These are phyloP conservation scores for Pammene aurita DNA, from an alignment of 2,888 invertebrate genomes.

Conservation along the genomic window DNA sequence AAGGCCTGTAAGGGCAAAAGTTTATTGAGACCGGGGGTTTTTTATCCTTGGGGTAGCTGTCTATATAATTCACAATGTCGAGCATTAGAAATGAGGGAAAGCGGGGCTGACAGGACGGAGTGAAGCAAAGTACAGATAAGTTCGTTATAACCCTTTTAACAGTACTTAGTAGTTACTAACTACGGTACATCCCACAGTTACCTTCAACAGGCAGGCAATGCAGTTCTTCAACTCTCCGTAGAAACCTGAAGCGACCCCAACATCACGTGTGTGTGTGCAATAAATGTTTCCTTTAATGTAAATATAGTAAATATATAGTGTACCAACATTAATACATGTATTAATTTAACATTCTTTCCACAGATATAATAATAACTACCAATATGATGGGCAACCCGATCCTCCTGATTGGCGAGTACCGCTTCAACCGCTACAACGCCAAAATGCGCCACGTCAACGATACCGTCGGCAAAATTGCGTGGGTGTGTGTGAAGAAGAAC, in stretches of 20 bases:
- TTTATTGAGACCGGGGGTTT: too few relatives aligned
- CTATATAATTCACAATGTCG: too few relatives aligned
- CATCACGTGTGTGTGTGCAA: conserved; percentile 54
- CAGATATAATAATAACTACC: conserved; percentile 9
- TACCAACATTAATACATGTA: too few relatives aligned
- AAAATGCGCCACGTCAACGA: not conserved
- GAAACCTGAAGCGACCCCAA: conserved; percentile 47
- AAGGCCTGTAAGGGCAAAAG: too few relatives aligned
- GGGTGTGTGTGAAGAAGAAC: conserved; percentile 46
- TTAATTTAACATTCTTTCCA: not conserved
- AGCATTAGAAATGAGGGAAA: too few relatives aligned
- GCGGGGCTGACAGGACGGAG: too few relatives aligned
- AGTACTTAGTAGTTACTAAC: not conserved
- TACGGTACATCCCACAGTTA: not conserved
- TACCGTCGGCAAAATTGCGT: conserved; percentile 11
- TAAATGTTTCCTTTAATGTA: too few relatives aligned
- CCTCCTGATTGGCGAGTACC: conserved; percentile 11
- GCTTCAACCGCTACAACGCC: conserved; percentile 21
- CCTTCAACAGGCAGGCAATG: conserved; percentile 19
- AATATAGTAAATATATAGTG: too few relatives aligned
- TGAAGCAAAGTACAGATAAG: too few relatives aligned
- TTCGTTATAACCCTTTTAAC: too few relatives aligned
- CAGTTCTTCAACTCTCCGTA: conserved; percentile 44
- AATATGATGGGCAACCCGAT: conserved; percentile 16
- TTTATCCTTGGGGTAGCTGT: too few relatives aligned